Evolutionary conservation across 2,888 invertebrate species (phyloP).

Genomic region (Amphipyra tragopoginis): DNA sequence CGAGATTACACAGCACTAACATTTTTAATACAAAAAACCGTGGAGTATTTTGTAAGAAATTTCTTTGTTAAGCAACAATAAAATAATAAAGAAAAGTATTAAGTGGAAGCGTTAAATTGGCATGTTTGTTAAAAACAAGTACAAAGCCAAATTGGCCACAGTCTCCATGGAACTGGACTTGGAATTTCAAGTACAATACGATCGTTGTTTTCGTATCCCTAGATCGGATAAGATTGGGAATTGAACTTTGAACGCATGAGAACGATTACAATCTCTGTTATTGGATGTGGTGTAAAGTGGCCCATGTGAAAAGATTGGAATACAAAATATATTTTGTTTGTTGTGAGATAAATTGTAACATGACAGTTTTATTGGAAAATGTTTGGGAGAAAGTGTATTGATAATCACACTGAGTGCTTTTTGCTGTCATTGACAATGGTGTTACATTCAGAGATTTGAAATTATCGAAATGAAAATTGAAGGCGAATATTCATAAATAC

Average conservation of each 20-base stretch:
- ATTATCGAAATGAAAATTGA: conserved; percentile 16
- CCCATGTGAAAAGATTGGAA: conserved; percentile 37
- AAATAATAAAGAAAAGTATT: conserved; percentile 5
- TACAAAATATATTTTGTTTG: conserved; percentile 17
- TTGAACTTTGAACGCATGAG: conserved; percentile 53
- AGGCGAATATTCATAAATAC: neutral
- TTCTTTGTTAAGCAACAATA: conserved; percentile 18
- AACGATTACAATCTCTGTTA: conserved; percentile 47
- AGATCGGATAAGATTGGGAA: conserved; percentile 39
- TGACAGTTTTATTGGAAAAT: conserved; percentile 39
- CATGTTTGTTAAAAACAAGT: conserved; percentile 23
- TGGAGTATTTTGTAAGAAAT: no score
- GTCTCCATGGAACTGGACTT: conserved; percentile 27
- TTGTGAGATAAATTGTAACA: conserved; percentile 22
- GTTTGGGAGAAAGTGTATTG: conserved; percentile 29
- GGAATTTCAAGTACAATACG: conserved; percentile 32
- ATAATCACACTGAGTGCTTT: conserved; percentile 49
- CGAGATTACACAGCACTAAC: neutral
- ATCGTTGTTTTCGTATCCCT: conserved; percentile 29
- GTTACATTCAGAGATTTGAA: conserved; percentile 16
- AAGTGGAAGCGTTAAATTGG: conserved; percentile 7
- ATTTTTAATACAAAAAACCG: neutral
- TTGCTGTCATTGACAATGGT: conserved; percentile 25
- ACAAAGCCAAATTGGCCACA: conserved; percentile 30
- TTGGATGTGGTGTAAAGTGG: conserved; percentile 36